Conservation (phyloP, 2,797 vertebrate genomes). For the Acanthiza pusilla region DNA sequence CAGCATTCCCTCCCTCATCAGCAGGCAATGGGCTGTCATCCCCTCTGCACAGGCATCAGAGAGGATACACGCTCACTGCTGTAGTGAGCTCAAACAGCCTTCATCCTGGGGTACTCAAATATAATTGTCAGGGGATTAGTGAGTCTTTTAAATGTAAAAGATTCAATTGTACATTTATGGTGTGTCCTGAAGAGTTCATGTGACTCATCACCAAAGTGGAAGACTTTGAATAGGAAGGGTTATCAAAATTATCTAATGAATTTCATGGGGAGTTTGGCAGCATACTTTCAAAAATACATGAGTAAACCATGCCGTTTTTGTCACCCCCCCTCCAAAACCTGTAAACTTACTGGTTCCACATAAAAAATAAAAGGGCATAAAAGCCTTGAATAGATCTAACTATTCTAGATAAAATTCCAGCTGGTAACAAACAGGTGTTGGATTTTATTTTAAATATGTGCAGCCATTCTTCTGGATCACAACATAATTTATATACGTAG, state of each 20-base stretch:
- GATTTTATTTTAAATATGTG: background rate
- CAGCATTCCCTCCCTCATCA: background rate
- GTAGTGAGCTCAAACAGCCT: background rate
- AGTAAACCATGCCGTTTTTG: constrained; percentile 3
- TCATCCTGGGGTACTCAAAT: background rate
- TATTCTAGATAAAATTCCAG: background rate
- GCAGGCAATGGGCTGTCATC: background rate
- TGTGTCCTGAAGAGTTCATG: background rate
- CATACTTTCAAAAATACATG: background rate
- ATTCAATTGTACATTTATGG: background rate
- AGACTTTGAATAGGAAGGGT: constrained; percentile 14
- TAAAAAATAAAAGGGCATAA: background rate
- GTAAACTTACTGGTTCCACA: background rate
- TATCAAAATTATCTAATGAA: constrained; percentile 1
- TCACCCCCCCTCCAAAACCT: background rate
- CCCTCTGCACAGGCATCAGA: background rate
- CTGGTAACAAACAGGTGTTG: background rate
- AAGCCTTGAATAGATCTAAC: background rate
- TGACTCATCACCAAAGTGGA: background rate
- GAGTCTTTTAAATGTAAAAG: background rate
- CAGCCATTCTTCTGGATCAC: background rate
- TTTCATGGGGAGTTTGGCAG: background rate
- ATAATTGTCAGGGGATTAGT: background rate
- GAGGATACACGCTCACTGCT: background rate
- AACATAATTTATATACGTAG: background rate